phyloP scores from a whole-genome alignment of 2,113 vertebrate species.

The Colaptes auratus region DNA sequence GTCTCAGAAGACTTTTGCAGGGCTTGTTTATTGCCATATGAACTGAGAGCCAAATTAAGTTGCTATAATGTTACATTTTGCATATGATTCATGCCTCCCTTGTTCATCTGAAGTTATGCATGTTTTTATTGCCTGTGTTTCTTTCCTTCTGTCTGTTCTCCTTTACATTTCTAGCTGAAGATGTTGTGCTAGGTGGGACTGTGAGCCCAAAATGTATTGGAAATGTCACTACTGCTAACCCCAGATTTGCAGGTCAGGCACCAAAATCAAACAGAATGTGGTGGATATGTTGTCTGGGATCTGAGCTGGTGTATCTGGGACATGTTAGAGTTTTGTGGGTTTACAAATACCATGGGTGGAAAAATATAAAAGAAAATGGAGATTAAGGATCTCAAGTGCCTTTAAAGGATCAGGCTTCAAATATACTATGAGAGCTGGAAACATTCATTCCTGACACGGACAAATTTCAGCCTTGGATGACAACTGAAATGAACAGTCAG shows the following conservation, averaged over 20 bases:
- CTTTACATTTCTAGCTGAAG: neutral
- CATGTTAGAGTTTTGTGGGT: neutral
- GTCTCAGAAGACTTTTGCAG: conserved; percentile 59
- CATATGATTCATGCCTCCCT: conserved; percentile 63
- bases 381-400: neutral
- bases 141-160: neutral
- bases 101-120: neutral
- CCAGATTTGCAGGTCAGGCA: neutral
- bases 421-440: neutral
- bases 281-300: neutral
- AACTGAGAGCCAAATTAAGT: conserved; percentile 71
- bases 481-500: neutral
- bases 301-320: neutral
- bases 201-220: neutral
- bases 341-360: neutral
- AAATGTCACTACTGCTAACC: neutral
- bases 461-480: neutral
- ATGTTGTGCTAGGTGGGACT: neutral
- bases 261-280: neutral
- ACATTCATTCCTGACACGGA: neutral
- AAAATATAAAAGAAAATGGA: neutral
- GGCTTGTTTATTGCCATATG: conserved; percentile 64
- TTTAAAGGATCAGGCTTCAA: neutral
- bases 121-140: neutral
- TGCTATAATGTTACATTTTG: conserved; percentile 69